Percentiles rank a stretch among this genome's conserved stretches.
Evolutionary conservation across 2,113 vertebrate genomes (phyloP).

Genomic region (Scytalopus superciliaris): DNA sequence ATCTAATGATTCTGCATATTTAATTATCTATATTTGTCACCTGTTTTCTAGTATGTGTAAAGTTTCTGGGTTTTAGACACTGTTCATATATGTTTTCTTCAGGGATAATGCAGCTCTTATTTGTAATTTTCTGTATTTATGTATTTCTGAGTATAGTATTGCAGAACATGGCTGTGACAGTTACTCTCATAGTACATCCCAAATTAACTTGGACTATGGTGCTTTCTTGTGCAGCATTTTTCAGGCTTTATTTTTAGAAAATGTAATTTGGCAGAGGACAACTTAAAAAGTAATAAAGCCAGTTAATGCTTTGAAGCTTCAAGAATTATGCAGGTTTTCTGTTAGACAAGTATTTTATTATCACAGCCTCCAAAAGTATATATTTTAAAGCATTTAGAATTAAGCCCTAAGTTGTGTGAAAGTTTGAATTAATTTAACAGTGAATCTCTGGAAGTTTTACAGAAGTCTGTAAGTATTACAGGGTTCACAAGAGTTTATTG

Average conservation of each 20-base stretch:
- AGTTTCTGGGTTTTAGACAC: background rate
- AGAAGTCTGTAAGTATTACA: background rate
- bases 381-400: background rate
- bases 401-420: background rate
- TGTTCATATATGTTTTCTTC: background rate
- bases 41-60: background rate
- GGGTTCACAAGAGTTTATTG: background rate
- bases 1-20: background rate
- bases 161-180: background rate
- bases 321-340: background rate
- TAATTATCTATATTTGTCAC: background rate
- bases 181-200: background rate
- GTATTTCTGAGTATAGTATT: background rate
- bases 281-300: background rate
- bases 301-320: background rate
- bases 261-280: background rate
- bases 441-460: background rate
- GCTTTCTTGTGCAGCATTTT: background rate
- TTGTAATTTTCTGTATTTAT: background rate
- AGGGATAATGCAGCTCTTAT: background rate
- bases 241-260: background rate
- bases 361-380: background rate
- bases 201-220: background rate
- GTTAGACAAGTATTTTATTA: background rate
- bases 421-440: background rate